These are phyloP conservation scores for Itoplectis maculator DNA, from an alignment of 2,888 invertebrate genomes.

Conservation along the genomic window DNA sequence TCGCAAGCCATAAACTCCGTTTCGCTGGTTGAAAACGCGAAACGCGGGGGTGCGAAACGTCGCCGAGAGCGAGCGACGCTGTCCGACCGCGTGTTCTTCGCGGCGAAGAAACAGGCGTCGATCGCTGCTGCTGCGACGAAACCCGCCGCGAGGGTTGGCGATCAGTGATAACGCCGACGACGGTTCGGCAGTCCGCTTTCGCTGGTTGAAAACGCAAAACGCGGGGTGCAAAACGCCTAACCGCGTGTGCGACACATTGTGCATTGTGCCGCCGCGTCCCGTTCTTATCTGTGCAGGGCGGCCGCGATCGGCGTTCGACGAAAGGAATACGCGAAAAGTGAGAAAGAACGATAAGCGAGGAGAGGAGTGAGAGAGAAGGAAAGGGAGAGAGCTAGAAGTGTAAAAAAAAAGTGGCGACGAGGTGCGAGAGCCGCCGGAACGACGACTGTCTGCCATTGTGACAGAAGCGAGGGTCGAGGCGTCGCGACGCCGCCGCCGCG, in stretches of 20 bases:
- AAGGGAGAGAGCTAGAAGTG: background rate
- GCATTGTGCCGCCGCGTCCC: background rate
- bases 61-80: too few relatives aligned
- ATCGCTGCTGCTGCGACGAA: too few relatives aligned
- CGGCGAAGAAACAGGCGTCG: too few relatives aligned
- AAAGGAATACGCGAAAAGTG: background rate
- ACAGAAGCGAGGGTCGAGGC: constrained; percentile 59
- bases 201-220: constrained; percentile 60
- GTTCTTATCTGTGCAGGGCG: background rate
- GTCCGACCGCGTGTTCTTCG: constrained; percentile 60
- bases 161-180: too few relatives aligned
- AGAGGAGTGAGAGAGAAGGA: background rate
- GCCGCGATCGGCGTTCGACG: background rate
- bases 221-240: constrained; percentile 66
- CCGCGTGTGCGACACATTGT: constrained; percentile 52
- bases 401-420: constrained; percentile 41
- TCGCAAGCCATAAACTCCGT: background rate
- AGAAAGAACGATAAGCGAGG: background rate
- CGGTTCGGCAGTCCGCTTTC: too few relatives aligned
- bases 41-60: constrained; percentile 69
- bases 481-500: constrained; percentile 68
- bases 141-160: too few relatives aligned
- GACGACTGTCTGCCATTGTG: constrained; percentile 64
- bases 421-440: constrained; percentile 46
- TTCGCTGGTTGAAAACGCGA: constrained; percentile 40